Evolutionary conservation across 64 coral and sea anemone genomes (phyloP).

Genomic region (Pachyseris speciosa): DNA sequence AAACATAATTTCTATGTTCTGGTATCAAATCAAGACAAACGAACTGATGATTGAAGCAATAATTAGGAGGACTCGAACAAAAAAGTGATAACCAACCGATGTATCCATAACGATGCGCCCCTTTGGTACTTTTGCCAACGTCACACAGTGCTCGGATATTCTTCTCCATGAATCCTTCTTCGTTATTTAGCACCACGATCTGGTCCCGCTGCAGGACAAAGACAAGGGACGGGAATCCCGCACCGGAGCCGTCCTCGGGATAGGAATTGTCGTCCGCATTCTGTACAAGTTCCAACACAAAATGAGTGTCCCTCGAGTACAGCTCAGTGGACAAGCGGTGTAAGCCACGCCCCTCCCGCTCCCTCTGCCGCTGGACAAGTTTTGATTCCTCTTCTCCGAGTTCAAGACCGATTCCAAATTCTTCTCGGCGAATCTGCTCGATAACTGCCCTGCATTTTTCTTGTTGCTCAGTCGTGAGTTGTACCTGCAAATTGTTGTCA

Average conservation of each 20-base stretch:
- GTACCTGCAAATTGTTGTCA: neutral
- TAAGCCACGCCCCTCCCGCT: slow-evolving; percentile 85
- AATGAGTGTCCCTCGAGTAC: slow-evolving; percentile 93
- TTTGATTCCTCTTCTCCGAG: slow-evolving; percentile 77
- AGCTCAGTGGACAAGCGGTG: slow-evolving; percentile 86
- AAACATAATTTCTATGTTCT: neutral
- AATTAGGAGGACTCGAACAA: neutral
- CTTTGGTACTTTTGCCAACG: slow-evolving; percentile 92
- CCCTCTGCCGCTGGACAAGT: slow-evolving; percentile 81
- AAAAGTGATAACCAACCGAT: slow-evolving; percentile 58
- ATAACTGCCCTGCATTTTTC: slow-evolving; percentile 68
- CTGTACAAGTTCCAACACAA: slow-evolving; percentile 90
- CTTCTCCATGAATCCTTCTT: slow-evolving; percentile 82
- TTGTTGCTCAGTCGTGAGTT: neutral
- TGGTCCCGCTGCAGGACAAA: slow-evolving; percentile 75
- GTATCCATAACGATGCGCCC: slow-evolving; percentile 89
- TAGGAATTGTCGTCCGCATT: slow-evolving; percentile 96
- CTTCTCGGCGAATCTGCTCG: slow-evolving; percentile 88
- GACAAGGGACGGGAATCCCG: slow-evolving; percentile 60
- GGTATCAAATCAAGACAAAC: neutral
- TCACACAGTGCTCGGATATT: slow-evolving; percentile 93
- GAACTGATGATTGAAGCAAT: neutral
- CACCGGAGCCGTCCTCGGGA: neutral
- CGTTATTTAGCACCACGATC: slow-evolving; percentile 86
- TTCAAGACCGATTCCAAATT: slow-evolving; percentile 91